Percentiles rank a stretch among this genome's conserved stretches.
These are phyloP conservation scores for Therioaphis trifolii DNA, from an alignment of 2,888 invertebrate genomes.

Conservation along the genomic window DNA sequence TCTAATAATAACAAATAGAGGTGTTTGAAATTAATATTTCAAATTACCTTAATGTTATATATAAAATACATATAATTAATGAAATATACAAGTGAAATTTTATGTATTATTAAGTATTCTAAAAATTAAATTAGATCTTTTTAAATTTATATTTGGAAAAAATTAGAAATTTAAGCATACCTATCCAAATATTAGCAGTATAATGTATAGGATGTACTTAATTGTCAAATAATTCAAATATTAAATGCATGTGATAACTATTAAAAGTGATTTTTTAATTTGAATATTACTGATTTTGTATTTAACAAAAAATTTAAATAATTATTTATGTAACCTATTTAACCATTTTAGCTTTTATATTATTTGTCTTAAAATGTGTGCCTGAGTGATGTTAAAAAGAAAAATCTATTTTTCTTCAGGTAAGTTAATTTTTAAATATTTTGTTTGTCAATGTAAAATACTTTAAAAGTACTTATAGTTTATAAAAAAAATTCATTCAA, in stretches of 20 bases:
- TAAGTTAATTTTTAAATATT: neutral
- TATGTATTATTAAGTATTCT: neutral
- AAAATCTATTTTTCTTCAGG: neutral
- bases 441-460: neutral
- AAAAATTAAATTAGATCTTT: conserved; percentile 8
- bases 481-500: neutral
- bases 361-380: too few species aligned
- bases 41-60: neutral
- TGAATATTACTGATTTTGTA: too few species aligned
- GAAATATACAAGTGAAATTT: conserved; percentile 27
- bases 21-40: neutral
- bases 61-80: neutral
- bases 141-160: neutral
- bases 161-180: neutral
- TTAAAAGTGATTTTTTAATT: too few species aligned
- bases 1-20: neutral
- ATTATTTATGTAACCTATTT: neutral
- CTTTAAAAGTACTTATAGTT: neutral
- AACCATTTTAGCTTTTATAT: neutral
- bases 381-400: neutral
- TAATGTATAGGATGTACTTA: too few species aligned
- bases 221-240: neutral
- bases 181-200: conserved; percentile 1
- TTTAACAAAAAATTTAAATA: neutral
- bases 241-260: conserved; percentile 15